Base-by-base conservation (phyloP, 1,140 invertebrate species). In the Calephelis virginiensis region DNA sequence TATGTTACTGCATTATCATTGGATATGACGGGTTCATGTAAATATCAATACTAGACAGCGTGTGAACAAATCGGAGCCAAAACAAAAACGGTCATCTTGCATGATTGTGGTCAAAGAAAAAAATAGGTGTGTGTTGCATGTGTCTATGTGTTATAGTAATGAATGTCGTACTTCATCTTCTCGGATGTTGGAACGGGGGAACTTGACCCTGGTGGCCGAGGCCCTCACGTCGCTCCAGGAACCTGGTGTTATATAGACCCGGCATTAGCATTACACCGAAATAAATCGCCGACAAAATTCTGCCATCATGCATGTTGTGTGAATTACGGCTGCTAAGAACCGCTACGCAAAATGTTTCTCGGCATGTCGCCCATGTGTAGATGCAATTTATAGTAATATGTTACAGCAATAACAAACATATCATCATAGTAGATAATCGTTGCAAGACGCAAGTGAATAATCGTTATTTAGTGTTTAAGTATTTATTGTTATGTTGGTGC, bases 101-200 rank as follows among this genome's bases (percentile, higher is more conserved):
- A 90, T 90, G 88, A 85, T 84, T 86, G 84, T 89, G 77, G 79
- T 86, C 73, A 73, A 70, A 77, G 78, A 82, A 74, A 81, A 56
- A 78, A 56, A 83, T 91, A 88, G 83, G 84, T 84, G 89, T 89
- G 86, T 89, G 89, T 91, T 91, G 89, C 89, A 91, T 91, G 89
- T 89, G 89, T 90, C 83, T 90, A 80, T 73, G 82, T 86, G 77
- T 77, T 78, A 80, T 79, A 71, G 77, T 83, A 76, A 81, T 90
- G 75, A 72, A 83, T 89, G 86, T 91, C 89, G 86, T 89, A 89
- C 86, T 86, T 86, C 83, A 87, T 91, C 84, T 87, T 83, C 85
- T 66, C 70, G 78, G 77, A 74, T 87, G 89, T 86, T 86, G 87
- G 89, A 76, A 85, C 80, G 76, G 77, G 77, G 85, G 85, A 89